A percentile compares a stretch with the other conserved stretches of the same genome.
phyloP scores from a whole-genome alignment of 2,113 vertebrate genomes.

The Synodontis membranacea region DNA sequence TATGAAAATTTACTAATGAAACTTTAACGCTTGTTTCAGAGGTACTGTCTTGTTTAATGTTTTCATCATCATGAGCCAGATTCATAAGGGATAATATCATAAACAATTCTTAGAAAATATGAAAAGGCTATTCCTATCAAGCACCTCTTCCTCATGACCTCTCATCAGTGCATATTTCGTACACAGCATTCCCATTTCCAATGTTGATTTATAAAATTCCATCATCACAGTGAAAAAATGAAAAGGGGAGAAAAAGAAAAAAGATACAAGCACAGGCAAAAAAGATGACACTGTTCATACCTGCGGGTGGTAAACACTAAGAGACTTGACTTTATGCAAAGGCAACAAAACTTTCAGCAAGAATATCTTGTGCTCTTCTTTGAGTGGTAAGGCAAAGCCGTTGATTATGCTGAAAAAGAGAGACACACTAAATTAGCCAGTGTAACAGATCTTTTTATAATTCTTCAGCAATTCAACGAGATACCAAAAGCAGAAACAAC shows the following conservation, averaged over 20 bases:
- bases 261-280: background rate
- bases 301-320: slow-evolving; percentile 99
- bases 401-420: slow-evolving; percentile 90
- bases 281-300: slow-evolving; percentile 62
- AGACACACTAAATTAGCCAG: background rate
- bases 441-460: background rate
- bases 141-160: too few relatives aligned
- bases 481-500: background rate
- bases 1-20: background rate
- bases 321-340: slow-evolving; percentile 98
- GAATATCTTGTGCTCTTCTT: slow-evolving; percentile 99
- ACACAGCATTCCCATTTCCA: background rate
- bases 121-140: background rate
- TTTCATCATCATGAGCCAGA: background rate
- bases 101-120: background rate
- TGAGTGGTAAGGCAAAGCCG: slow-evolving; percentile 97
- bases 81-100: background rate
- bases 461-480: background rate
- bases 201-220: background rate
- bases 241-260: background rate
- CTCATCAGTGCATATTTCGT: background rate
- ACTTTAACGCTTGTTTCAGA: background rate
- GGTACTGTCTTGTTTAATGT: background rate
- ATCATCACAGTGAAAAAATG: background rate
- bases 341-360: slow-evolving; percentile 95